Evolutionary conservation across 2,888 invertebrate genomes (phyloP), one percentile per base, ranked within the genome.

Genomic region (Trichogramma evanescens): DNA sequence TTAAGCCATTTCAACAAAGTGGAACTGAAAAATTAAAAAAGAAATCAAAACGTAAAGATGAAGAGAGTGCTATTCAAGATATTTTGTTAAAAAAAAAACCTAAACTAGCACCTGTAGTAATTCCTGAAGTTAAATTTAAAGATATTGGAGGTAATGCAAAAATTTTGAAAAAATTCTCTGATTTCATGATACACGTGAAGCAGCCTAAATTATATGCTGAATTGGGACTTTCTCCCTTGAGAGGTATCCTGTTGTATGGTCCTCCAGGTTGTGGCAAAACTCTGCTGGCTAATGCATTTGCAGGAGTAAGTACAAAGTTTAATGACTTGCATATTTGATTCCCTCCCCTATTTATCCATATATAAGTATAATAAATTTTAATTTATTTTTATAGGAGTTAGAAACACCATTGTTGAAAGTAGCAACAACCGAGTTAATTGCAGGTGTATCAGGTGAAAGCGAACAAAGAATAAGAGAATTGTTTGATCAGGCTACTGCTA

Each of bases 181-280:
- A 89, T 72, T 79, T 92, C 58, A 80, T 95, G 55, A 82, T 93
- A 67, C 95, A 95, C 74, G 86, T 96, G 77, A 89, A 88, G 70
- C 91, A 94, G 72, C 93, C 95, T 3, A 91, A 94, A 76, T 86
- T 95, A n/a, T 95, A 93, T 76, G 81, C 82, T 61, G 84, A 87
- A 67, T 81, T 96, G 64, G 95, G 95, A 1, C 86, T 94, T 56
- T 86, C 89, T 65, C 91, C 95, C 46, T 93, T 95, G 0, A 83
- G 93, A 72, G 97, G 96, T 40, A 89, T 97, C 70, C 79, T 99
- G 54, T 80, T 98, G 52, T 95, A 97, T 77, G 98, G 98, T 0
- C 97, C 98, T 1, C 94, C 97, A 0, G 98, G 98, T 0, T 94
- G 95, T 74, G 97, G 98, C 0, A 93, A 93, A 79, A 91, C 90